Evolutionary conservation across 2,797 vertebrate species (phyloP).

Genomic region (Peromyscus attwateri): DNA sequence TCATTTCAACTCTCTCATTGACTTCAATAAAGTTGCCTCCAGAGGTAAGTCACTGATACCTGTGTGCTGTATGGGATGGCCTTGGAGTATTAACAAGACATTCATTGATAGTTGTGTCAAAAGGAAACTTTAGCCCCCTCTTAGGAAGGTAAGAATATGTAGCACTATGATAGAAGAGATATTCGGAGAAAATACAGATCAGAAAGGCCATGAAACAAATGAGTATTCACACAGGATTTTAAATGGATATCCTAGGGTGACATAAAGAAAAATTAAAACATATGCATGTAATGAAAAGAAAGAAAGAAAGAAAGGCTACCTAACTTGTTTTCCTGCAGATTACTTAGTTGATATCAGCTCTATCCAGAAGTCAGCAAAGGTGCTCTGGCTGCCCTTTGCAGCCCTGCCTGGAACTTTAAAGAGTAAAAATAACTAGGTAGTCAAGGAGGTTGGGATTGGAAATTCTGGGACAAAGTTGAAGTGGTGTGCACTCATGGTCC

Average conservation of each 20-base stretch:
- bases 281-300: background rate
- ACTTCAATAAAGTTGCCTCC: background rate
- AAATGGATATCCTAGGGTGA: background rate
- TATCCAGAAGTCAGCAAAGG: background rate
- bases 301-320: background rate
- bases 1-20: background rate
- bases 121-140: background rate
- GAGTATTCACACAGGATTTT: background rate
- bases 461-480: background rate
- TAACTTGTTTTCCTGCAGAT: background rate
- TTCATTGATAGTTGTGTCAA: background rate
- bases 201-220: background rate
- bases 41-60: slow-evolving; percentile 54
- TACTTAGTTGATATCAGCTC: background rate
- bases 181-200: background rate
- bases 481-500: no score
- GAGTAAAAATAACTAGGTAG: background rate
- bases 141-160: background rate
- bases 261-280: slow-evolving; percentile 11
- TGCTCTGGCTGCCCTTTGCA: background rate
- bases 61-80: background rate
- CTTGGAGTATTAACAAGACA: background rate
- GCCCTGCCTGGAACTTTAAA: background rate
- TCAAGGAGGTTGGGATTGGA: background rate
- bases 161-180: background rate